A percentile compares a stretch with the other conserved stretches of the same genome.
Conservation (phyloP, 2,888 invertebrate species). For the Melieria crassipennis region DNA sequence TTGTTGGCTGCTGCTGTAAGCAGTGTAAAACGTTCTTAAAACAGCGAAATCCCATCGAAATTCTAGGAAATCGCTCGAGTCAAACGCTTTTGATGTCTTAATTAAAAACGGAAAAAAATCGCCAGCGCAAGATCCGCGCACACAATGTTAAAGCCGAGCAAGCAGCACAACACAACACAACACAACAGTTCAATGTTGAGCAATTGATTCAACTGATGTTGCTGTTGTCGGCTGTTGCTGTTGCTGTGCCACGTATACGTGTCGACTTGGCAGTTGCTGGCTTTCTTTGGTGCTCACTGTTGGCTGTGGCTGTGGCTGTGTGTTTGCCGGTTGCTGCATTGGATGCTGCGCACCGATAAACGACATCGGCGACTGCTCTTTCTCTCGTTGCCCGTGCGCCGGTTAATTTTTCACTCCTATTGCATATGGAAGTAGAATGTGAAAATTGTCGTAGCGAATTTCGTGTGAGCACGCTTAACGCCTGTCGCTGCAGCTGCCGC, state of each 20-base stretch:
- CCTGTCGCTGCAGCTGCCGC: slow-evolving; percentile 8
- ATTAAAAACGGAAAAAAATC: slow-evolving; percentile 42
- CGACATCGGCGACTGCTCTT: not conserved
- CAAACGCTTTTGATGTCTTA: slow-evolving; percentile 50
- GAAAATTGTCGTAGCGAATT: slow-evolving; percentile 25
- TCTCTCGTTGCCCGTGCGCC: not conserved
- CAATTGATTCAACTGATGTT: slow-evolving; percentile 31
- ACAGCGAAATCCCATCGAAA: slow-evolving; percentile 40
- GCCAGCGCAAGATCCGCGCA: slow-evolving; percentile 24
- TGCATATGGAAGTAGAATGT: not conserved
- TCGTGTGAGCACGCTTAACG: slow-evolving; percentile 33
- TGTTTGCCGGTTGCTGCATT: not conserved
- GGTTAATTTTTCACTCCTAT: no score
- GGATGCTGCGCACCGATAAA: slow-evolving; percentile 32
- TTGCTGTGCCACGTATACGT: slow-evolving; percentile 13
- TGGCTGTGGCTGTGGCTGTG: not conserved
- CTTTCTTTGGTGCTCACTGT: slow-evolving; percentile 15
- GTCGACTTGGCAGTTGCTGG: not conserved
- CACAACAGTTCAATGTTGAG: slow-evolving; percentile 28
- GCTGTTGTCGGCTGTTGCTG: slow-evolving; percentile 7
- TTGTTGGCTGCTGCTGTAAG: slow-evolving; percentile 2
- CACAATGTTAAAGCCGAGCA: not conserved
- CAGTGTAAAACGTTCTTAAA: slow-evolving; percentile 15
- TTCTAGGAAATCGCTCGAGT: slow-evolving; percentile 49
- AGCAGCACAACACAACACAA: not conserved